Evolutionary conservation across 1,140 invertebrate genomes (phyloP).

Genomic region (Platorchestia sp.): DNA sequence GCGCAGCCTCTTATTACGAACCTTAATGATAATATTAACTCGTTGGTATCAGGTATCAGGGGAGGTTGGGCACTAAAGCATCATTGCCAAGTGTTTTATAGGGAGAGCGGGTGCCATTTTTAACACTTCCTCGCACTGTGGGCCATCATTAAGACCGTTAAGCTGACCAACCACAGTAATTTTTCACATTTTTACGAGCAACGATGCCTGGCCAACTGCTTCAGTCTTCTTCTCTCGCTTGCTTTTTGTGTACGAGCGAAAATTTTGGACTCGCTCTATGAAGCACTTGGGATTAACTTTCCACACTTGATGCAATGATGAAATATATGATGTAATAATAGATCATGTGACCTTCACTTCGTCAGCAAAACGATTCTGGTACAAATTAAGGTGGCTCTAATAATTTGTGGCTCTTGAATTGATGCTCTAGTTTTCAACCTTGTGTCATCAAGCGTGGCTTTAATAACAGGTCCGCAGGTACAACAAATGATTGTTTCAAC

Average conservation of each 20-base stretch:
- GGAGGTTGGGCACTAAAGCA: not conserved
- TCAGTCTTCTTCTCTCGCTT: not conserved
- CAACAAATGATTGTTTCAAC: not conserved
- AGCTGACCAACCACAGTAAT: conserved; percentile 20
- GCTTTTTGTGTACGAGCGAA: not conserved
- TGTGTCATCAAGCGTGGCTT: not conserved
- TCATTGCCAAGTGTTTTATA: conserved; percentile 50
- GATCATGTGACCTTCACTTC: not conserved
- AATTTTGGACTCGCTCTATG: not conserved
- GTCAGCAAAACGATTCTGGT: not conserved
- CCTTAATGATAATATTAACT: conserved; percentile 13
- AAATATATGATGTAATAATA: not conserved
- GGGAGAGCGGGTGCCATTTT: conserved; percentile 32
- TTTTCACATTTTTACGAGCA: conserved; percentile 20
- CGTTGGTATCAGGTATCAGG: conserved; percentile 32
- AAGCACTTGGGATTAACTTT: not conserved
- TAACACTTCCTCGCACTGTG: conserved; percentile 20
- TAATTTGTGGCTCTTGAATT: no score
- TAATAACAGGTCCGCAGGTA: not conserved
- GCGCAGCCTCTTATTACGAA: not conserved
- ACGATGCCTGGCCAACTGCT: not conserved
- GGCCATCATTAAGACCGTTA: conserved; percentile 44
- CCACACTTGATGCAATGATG: not conserved
- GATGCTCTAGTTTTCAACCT: not conserved
- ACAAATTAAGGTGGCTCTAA: no score